Conservation (phyloP, 2,797 vertebrate species). For the Natrix natrix region DNA sequence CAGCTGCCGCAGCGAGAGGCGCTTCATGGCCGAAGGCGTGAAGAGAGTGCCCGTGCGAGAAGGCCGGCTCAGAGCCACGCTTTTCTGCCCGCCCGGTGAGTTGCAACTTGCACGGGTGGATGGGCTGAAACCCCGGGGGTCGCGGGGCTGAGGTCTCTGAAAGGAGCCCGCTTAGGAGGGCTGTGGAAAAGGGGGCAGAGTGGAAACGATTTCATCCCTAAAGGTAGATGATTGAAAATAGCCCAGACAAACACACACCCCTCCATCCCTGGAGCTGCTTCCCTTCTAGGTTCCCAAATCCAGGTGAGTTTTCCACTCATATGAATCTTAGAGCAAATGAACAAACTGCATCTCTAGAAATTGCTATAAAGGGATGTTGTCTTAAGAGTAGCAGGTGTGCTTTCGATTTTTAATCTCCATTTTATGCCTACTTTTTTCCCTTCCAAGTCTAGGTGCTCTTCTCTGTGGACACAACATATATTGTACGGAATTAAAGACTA, state of each 20-base stretch:
- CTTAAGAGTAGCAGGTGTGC: too few relatives aligned
- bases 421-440: too few relatives aligned
- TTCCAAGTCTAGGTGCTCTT: too few relatives aligned
- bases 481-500: too few relatives aligned
- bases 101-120: background rate
- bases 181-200: background rate
- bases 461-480: too few relatives aligned
- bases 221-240: background rate
- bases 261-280: background rate
- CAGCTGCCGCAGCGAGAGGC: conserved; percentile 71
- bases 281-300: background rate
- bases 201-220: background rate
- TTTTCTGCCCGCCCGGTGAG: conserved; percentile 83
- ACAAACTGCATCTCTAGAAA: too few relatives aligned
- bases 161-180: background rate
- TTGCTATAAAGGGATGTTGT: too few relatives aligned
- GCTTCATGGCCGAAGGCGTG: conserved; percentile 73
- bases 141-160: too few relatives aligned
- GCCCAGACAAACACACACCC: fast-evolving
- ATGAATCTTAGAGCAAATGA: too few relatives aligned
- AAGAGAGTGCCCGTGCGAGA: conserved; percentile 73
- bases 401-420: background rate
- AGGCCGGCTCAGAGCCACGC: conserved; percentile 75
- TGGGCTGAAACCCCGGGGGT: background rate
- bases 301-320: too few relatives aligned